These are phyloP conservation scores for Mythimna vitellina DNA, from an alignment of 2,888 invertebrate species.

Conservation along the genomic window DNA sequence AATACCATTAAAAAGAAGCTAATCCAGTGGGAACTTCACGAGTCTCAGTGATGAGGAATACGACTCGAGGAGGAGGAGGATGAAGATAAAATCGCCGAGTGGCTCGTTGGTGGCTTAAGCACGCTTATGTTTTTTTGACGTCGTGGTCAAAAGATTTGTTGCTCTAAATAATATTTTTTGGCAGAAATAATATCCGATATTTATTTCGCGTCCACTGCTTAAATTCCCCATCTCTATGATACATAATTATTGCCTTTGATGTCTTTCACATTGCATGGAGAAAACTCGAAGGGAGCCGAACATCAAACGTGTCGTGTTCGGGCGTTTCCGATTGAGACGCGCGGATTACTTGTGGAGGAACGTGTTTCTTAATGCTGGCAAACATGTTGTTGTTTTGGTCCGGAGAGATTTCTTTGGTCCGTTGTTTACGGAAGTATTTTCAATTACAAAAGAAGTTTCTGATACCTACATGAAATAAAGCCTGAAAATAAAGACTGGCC, in stretches of 20 bases:
- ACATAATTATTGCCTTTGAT: slow-evolving; percentile 52
- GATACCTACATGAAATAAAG: not conserved
- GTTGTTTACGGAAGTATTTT: slow-evolving; percentile 41
- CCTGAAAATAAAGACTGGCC: no score
- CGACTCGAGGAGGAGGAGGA: no score
- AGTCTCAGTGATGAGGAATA: no score
- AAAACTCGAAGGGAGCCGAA: slow-evolving; percentile 30
- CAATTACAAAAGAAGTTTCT: slow-evolving; percentile 2
- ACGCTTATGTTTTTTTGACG: no score
- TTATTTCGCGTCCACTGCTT: slow-evolving; percentile 16
- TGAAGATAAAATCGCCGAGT: no score
- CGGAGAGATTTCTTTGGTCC: slow-evolving; percentile 12
- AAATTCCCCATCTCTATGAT: slow-evolving; percentile 33
- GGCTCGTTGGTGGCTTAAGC: no score
- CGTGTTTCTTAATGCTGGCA: slow-evolving; percentile 14
- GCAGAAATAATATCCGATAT: not conserved
- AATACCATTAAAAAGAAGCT: no score
- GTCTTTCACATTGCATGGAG: slow-evolving; percentile 38
- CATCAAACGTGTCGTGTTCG: slow-evolving; percentile 52
- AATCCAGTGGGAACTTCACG: no score
- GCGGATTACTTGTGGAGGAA: slow-evolving; percentile 42
- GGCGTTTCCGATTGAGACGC: slow-evolving; percentile 44
- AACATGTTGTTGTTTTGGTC: slow-evolving; percentile 37
- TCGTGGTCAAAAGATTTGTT: no score
- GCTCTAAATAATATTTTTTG: no score